phyloP scores from a whole-genome alignment of 2,113 vertebrate genomes.

The Tupaia chinensis region DNA sequence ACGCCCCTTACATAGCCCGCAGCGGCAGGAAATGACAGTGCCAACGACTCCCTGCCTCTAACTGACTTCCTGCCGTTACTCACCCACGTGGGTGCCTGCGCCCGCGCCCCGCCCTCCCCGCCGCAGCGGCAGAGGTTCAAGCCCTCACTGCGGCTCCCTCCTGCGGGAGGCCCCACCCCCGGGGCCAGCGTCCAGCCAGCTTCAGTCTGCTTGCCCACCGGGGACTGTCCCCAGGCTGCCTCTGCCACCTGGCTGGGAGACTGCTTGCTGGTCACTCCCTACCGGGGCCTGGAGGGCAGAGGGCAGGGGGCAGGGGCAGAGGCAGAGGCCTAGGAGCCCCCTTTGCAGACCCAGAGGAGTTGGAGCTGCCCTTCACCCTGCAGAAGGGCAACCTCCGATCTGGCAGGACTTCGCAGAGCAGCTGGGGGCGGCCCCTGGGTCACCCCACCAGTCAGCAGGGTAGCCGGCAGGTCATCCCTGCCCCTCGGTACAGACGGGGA shows the following conservation, averaged over 20 bases:
- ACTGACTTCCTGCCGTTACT: slow-evolving; percentile 86
- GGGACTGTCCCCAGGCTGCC: neutral
- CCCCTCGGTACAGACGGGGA: neutral
- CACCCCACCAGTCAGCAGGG: neutral
- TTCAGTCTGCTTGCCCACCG: neutral
- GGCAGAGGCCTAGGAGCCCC: neutral
- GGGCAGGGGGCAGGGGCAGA: neutral
- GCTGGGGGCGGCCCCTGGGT: neutral
- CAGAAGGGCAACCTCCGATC: neutral
- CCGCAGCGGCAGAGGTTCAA: neutral
- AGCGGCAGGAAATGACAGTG: slow-evolving; percentile 81
- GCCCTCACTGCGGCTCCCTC: neutral
- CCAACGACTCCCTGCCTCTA: slow-evolving; percentile 80
- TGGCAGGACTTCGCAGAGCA: neutral
- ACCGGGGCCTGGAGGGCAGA: neutral
- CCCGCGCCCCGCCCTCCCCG: neutral
- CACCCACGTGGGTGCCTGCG: slow-evolving; percentile 71
- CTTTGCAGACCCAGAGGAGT: neutral
- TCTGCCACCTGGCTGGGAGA: neutral
- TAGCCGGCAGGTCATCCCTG: too few relatives aligned
- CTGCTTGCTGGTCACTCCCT: rapidly evolving
- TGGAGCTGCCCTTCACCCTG: too few relatives aligned
- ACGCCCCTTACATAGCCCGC: slow-evolving; percentile 67
- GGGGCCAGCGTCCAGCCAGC: neutral
- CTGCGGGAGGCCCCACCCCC: neutral